Evolutionary conservation across 1,140 invertebrate species (phyloP), one percentile per base, ranked within the genome.

Genomic region (Ruditapes philippinarum): DNA sequence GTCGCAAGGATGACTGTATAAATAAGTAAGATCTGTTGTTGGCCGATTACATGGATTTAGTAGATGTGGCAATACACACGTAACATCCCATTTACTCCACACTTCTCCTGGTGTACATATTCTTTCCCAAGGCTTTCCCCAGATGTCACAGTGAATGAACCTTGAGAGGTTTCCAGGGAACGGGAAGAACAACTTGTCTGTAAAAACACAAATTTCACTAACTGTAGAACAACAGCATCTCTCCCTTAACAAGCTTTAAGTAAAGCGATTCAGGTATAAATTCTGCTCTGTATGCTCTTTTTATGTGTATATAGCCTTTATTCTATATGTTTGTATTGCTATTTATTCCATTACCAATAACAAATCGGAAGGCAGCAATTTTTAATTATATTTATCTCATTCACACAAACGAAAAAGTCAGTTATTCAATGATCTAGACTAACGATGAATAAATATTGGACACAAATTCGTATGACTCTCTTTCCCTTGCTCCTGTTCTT

Each of bases 121-220:
- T 51, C 79, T 49, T 36, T 92, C 62, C 87, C 90, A 93, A 19
- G 92, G 90, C 22, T 92, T 80, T 33, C 93, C 93, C 87, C 89
- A 93, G 22, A 92, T 74, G 88, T 92, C 92, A 81, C 93, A 93
- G 49, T 92, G 88, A 80, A 93, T 90, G 54, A 90, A 93, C 87
- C 74, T 84, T 22, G 76, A 76, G 17, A 87, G 76, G 83, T 93
- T 88, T 19, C 60, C 45, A 22, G 88, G 80, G 49, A 91, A 91
- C 0, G 82, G 85, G 68, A 90, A 93, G 79, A 90, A 92, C 78
- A 90, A 51, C 45, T 91, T 82, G 79, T 89, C 87, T 89, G 79
- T 40, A 86, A 86, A 65, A 9, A 82, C 36, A 62, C 7, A 82
- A 68, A 82, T 49, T 11, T 4, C 73, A 54, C 45, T 51, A n/a